Evolutionary conservation across 2,797 vertebrate species (phyloP), one percentile per base, ranked within the genome.

Genomic region (Sebastes reedi): DNA sequence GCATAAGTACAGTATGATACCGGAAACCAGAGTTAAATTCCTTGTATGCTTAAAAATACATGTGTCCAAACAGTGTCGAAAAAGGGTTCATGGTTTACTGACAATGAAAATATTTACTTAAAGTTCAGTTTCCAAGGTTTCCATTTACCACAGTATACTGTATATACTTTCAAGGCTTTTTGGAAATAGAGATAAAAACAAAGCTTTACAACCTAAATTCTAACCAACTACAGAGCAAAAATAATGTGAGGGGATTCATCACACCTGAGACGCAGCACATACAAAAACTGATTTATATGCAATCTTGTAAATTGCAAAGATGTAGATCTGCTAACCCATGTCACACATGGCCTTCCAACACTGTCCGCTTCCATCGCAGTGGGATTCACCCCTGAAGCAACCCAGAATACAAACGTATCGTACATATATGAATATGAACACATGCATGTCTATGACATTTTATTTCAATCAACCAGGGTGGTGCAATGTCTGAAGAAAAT

Each of bases 81-180:
- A 72, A 66, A 72, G 52, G 7, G 16, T 59, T 52, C 14, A 42
- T 27, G 0, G 27, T 61, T 65, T 22, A 42, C 7, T 39, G 7
- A 64, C 10, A 67, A 11, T 65, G 22, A 71, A 27, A 9, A 25
- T 56, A 60, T 72, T 20, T 9, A 61, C 78, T 54, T 24, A 11
- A 65, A 59, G n/a, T 69, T 74, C n/a, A 60, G 29, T 72, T 66
- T 82, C 64, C 20, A 77, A 29, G 58, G 52, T 24, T 68, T 69
- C 8, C 42, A 30, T 67, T 75, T 70, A 55, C n/a, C 25, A 66
- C 50, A n/a, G 18, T 14, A 36, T 27, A 32, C 14, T 16, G 13
- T 42, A 18, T 24, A 25, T 36, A 8, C 20, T 65, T 30, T 22
- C 4, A 32, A 27, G 16, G 24, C 2, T 20, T 60, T 59, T 52